These are phyloP conservation scores for Eleutherodactylus coqui DNA, from an alignment of 2,797 vertebrate genomes.

Conservation along the genomic window DNA sequence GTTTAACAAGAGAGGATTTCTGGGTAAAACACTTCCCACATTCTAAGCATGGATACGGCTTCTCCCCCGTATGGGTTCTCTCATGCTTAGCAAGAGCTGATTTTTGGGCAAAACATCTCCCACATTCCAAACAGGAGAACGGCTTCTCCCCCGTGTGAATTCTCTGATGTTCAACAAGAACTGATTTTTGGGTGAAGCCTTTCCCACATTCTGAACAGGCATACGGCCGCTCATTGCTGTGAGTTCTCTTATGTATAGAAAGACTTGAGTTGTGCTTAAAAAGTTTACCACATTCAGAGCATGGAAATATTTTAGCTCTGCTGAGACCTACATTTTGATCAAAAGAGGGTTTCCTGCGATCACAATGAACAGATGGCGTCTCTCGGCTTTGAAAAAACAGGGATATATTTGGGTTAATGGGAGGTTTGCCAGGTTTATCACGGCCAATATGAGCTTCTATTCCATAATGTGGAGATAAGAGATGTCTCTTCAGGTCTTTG, in stretches of 20 bases:
- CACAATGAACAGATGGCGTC: neutral
- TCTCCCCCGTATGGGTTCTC: constrained; percentile 64
- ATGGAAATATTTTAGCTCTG: constrained; percentile 67
- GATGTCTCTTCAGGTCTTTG: neutral
- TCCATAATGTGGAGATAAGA: neutral
- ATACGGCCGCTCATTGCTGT: constrained; percentile 4
- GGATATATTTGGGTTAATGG: neutral
- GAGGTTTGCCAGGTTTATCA: neutral
- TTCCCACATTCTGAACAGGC: constrained; percentile 13
- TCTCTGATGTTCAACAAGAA: constrained; percentile 5
- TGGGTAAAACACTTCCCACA: constrained; percentile 62
- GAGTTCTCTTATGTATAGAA: constrained; percentile 10
- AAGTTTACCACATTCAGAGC: constrained; percentile 4
- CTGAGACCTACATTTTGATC: neutral
- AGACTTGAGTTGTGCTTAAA: constrained; percentile 69
- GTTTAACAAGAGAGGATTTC: constrained; percentile 74
- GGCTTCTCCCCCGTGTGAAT: constrained; percentile 14
- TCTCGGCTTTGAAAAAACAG: neutral
- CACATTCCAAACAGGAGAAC: neutral
- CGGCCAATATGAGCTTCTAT: neutral
- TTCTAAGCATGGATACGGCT: constrained; percentile 53
- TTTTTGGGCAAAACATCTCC: constrained; percentile 2
- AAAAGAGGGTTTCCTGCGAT: neutral
- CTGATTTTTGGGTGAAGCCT: neutral
- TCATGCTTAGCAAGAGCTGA: constrained; percentile 5